Evolutionary conservation across 2,888 invertebrate species (phyloP), one percentile per base, ranked within the genome.

Genomic region (Diplolepis rosae): DNA sequence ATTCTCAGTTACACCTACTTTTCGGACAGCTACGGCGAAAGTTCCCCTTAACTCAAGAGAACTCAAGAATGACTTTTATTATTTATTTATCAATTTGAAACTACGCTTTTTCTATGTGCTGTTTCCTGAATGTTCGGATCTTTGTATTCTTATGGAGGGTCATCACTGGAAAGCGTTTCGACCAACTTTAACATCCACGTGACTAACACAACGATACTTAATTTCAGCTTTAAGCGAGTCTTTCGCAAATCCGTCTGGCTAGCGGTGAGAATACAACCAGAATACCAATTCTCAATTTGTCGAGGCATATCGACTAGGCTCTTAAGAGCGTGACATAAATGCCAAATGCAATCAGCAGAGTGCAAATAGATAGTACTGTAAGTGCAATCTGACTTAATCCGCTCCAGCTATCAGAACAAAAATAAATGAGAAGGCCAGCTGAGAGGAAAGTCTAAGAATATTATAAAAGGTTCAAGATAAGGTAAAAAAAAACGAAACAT

Each of bases 241-340:
- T 85, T 85, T 86, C 85, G 85, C 85, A 88, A 88, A 88, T 88
- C 88, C 88, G 87, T 88, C 88, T 88, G 88, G 86, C 88, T 81
- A 81, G 81, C 76, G 77, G 68, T 75, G 73, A 71, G 69, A 65
- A 72, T 78, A 78, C 80, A 82, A 77, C 65, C 82, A 79, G 88
- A 88, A 88, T 88, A 88, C 85, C 85, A 88, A 88, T 85, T 84
- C 77, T 82, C 85, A 85, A 86, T 86, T 85, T 84, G 82, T 82
- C 77, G 82, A 79, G 88, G 86, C 88, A 88, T 88, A 88, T 88
- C 88, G 88, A 85, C 88, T 85, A 82, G 85, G 83, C 83, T 87
- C 87, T 88, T 86, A 85, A 85, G 85, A 81, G 87, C 87, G 88
- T 88, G 88, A 88, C 88, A 88, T 85, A 88, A 88, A 88, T 88